Evolutionary conservation across 2,113 vertebrate species (phyloP), one percentile per base, ranked within the genome.

Genomic region (Hemiscyllium ocellatum): DNA sequence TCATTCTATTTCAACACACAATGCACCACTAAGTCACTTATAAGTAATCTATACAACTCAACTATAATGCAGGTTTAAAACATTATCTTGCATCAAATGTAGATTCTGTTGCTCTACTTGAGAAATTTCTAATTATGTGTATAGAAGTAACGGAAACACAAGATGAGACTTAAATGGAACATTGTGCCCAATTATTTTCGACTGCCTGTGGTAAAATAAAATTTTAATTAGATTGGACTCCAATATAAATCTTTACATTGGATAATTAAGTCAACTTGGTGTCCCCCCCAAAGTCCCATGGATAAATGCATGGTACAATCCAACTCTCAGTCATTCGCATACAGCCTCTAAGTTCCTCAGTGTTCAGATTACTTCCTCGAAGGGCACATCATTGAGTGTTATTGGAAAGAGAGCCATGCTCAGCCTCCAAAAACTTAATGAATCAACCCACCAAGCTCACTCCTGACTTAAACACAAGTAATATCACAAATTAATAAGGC

Each of bases 401-500:
- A 91, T 4, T 5, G 22, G 33, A 20, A 91, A 91, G 1, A 29
- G 26, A 4, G 15, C 61, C 33, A n/a, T 10, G 89, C 66, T 68
- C 89, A 65, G 3, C 80, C 80, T 83, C 80, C 80, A 83, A 83
- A 20, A 19, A 5, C 19, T 83, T 17, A 83, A 93, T 66, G 19
- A 93, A 93, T 37, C 33, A 68, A n/a, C 15, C 29, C 65, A n/a
- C 29, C 87, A 91, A 91, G 87, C 29, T 91, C 87, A 91, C 87
- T 65, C 37, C 89, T 37, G 89, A 13, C 61, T 93, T 19, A 66
- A 83, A 93, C 2, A 93, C 37, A 0, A 42, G 65, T 65, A 91
- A 42, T 66, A 65, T 93, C 5, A 37, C 33, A 93, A 37, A 93
- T 65, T 33, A 66, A 26, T 68, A 19, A 7, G 61, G 89, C 89